A percentile compares a stretch with the other conserved stretches of the same genome.
Evolutionary conservation across 2,113 vertebrate species (phyloP).

Genomic region (Prolemur simus): DNA sequence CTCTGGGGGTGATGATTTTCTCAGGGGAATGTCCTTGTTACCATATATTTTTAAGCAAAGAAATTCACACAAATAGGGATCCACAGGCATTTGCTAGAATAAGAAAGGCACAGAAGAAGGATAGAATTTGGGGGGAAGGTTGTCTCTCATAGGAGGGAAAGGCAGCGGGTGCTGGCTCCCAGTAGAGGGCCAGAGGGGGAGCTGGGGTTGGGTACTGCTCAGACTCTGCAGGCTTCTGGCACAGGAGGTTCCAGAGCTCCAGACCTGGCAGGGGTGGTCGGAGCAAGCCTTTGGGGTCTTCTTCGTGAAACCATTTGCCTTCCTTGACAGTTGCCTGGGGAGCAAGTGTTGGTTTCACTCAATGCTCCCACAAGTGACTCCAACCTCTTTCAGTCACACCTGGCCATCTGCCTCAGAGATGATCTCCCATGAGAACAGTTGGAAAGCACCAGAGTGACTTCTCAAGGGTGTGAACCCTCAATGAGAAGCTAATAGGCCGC

Average conservation of each 20-base stretch:
- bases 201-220: background rate
- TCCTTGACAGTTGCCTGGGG: background rate
- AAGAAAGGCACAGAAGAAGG: background rate
- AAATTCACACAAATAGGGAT: background rate
- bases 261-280: too few species aligned
- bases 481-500: background rate
- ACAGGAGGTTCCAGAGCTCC: background rate
- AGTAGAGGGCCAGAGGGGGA: background rate
- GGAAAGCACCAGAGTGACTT: background rate
- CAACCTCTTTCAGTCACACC: background rate
- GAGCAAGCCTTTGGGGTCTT: background rate
- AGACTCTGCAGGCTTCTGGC: background rate
- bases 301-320: background rate
- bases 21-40: background rate
- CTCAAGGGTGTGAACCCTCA: background rate
- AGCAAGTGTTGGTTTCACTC: background rate
- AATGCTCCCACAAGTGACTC: background rate
- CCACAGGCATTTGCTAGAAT: background rate
- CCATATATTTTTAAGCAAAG: background rate
- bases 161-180: background rate
- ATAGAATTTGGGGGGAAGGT: background rate
- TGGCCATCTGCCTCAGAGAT: background rate
- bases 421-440: background rate
- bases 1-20: background rate
- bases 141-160: background rate